A percentile compares a stretch with the other conserved stretches of the same genome.
phyloP scores from a whole-genome alignment of 2,797 vertebrate species.

The Eulemur rubriventer region DNA sequence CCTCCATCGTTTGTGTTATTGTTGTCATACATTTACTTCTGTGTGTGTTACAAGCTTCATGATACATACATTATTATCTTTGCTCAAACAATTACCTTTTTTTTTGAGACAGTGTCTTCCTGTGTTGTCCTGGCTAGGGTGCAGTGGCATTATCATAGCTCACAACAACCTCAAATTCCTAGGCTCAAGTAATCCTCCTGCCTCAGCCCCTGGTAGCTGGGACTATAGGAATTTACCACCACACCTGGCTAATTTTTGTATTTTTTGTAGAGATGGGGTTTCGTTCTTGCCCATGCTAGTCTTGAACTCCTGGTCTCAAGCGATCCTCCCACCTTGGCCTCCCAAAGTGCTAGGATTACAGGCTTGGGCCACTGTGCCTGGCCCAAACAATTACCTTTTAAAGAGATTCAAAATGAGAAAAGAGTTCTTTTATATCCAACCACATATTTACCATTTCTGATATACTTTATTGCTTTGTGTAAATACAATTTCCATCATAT shows the following conservation, averaged over 20 bases:
- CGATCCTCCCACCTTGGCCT: background rate
- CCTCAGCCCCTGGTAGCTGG: background rate
- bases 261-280: background rate
- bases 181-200: background rate
- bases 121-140: background rate
- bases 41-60: background rate
- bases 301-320: background rate
- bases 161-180: background rate
- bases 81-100: background rate
- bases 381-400: background rate
- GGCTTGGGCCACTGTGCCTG: background rate
- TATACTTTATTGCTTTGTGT: background rate
- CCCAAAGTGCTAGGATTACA: background rate
- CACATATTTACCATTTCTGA: background rate
- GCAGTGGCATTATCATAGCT: background rate
- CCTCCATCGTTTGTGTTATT: background rate
- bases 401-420: background rate
- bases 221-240: background rate
- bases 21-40: background rate
- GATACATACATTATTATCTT: background rate
- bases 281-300: background rate
- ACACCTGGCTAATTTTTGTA: background rate
- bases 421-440: background rate
- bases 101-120: background rate
- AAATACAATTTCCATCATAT: background rate